A percentile compares a stretch with the other conserved stretches of the same genome.
These are phyloP conservation scores for Drosophila lacertosa DNA, from an alignment of 1,140 invertebrate genomes.

Conservation along the genomic window DNA sequence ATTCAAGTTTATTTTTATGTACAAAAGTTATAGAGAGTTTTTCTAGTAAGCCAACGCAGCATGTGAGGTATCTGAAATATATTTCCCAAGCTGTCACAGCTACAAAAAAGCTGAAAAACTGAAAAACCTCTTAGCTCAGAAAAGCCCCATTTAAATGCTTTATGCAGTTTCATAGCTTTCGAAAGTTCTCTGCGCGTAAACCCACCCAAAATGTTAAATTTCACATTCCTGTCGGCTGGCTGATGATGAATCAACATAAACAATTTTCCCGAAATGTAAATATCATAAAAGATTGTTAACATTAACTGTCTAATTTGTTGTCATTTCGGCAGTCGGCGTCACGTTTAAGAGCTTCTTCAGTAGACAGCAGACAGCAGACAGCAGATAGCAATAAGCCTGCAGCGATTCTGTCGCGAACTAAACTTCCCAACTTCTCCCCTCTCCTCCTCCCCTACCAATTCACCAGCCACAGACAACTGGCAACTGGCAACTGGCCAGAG, in stretches of 20 bases:
- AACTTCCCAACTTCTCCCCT: too few relatives aligned
- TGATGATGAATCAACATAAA: slow-evolving; percentile 58
- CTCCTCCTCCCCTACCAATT: slow-evolving; percentile 1
- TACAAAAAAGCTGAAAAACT: neutral
- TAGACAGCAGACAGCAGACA: slow-evolving; percentile 29
- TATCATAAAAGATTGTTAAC: slow-evolving; percentile 81
- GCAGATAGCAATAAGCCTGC: slow-evolving; percentile 47
- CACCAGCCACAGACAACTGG: slow-evolving; percentile 19
- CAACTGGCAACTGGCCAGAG: neutral
- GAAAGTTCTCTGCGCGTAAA: neutral
- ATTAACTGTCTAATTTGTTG: slow-evolving; percentile 82
- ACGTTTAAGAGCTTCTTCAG: slow-evolving; percentile 66
- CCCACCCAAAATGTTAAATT: slow-evolving; percentile 1
- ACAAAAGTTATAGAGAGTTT: too few relatives aligned
- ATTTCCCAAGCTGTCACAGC: neutral
- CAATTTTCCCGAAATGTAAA: slow-evolving; percentile 74
- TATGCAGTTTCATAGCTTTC: slow-evolving; percentile 6
- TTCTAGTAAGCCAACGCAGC: neutral
- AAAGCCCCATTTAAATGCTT: slow-evolving; percentile 8
- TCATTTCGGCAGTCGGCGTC: slow-evolving; percentile 59
- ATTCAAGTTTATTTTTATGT: too few relatives aligned
- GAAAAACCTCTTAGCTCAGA: neutral
- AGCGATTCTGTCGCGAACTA: slow-evolving; percentile 58
- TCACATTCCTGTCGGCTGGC: slow-evolving; percentile 9
- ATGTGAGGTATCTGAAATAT: neutral